Evolutionary conservation across 2,888 invertebrate genomes (phyloP), one percentile per base, ranked within the genome.

Genomic region (Phania funesta): DNA sequence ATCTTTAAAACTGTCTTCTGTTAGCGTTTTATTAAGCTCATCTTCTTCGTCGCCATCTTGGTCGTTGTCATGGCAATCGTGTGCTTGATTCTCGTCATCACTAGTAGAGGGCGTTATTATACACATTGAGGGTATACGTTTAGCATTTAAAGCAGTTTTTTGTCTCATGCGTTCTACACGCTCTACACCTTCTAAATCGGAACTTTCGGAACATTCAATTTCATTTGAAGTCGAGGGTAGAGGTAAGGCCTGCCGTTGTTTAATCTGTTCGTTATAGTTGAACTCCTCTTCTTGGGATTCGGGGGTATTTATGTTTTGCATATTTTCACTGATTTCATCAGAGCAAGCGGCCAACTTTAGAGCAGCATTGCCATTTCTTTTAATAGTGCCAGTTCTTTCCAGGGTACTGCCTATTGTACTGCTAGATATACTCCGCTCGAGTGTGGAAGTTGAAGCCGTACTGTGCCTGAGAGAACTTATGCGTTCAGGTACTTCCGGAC

Each of bases 121-220:
- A 90, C 97, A 97, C 95, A 97, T 96, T 5, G 97, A 97, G 1
- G 97, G 97, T 87, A 97, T 97, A 85, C 97, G 93, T 85, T 96
- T 96, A 65, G 96, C 95, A 87, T 95, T 96, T 50, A 97, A 96
- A 1, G 95, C 95, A 0, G 97, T 97, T 91, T 97, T 97, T 50
- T 95, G 94, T 80, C 96, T 92, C 84, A 97, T 95, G 85, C 97
- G 92, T 90, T 97, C 97, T 86, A 96, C 95, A 87, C 97, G 93
- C 88, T 97, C 97, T 26, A 96, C 94, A n/a, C 96, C 96, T 91
- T 96, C 96, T 85, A 96, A 92, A 89, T 97, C 96, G 0, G 96
- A 96, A 48, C 96, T 95, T 91, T 97, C 97, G 0, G 96, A 96
- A 89, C 95, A 95, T 88, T 97, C 96, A 89, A 95, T 94, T 89